phyloP scores from a whole-genome alignment of 2,888 invertebrate genomes.

The Artemia sinica region DNA sequence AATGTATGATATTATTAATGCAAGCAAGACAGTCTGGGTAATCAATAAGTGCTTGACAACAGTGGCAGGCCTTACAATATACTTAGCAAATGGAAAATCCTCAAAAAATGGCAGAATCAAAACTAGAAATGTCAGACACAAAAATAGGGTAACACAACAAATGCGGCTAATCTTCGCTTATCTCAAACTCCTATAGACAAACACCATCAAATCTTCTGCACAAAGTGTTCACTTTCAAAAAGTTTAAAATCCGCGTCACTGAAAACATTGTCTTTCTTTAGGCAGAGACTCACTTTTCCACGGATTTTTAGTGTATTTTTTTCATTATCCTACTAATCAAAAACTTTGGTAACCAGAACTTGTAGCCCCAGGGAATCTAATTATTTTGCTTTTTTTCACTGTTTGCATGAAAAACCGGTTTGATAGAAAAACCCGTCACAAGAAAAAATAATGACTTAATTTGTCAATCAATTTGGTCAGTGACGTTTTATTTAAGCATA shows the following conservation, averaged over 20 bases:
- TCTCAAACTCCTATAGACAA: conserved; percentile 34
- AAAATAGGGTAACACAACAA: conserved; percentile 37
- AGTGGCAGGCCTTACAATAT: conserved; percentile 41
- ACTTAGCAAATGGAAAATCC: conserved; percentile 34
- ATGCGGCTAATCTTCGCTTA: conserved; percentile 43
- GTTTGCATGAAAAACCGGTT: too few species aligned
- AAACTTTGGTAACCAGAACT: too few species aligned
- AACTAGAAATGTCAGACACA: conserved; percentile 46
- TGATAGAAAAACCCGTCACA: too few species aligned
- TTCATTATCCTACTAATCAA: too few species aligned
- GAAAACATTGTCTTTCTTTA: conserved; percentile 41
- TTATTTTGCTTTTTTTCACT: too few species aligned
- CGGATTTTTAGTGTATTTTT: too few species aligned
- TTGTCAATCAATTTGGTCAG: too few species aligned
- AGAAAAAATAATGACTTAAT: too few species aligned
- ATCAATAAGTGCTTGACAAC: conserved; percentile 42
- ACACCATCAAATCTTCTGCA: conserved; percentile 25
- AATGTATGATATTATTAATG: not conserved
- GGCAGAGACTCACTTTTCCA: not conserved
- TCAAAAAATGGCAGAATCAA: conserved; percentile 49
- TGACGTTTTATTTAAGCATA: too few species aligned
- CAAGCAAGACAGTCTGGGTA: not conserved
- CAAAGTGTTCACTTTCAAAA: conserved; percentile 47
- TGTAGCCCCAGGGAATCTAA: too few species aligned
- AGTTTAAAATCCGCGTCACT: conserved; percentile 49